phyloP scores from a whole-genome alignment of 2,888 invertebrate genomes.

The Incurvaria masculella region DNA sequence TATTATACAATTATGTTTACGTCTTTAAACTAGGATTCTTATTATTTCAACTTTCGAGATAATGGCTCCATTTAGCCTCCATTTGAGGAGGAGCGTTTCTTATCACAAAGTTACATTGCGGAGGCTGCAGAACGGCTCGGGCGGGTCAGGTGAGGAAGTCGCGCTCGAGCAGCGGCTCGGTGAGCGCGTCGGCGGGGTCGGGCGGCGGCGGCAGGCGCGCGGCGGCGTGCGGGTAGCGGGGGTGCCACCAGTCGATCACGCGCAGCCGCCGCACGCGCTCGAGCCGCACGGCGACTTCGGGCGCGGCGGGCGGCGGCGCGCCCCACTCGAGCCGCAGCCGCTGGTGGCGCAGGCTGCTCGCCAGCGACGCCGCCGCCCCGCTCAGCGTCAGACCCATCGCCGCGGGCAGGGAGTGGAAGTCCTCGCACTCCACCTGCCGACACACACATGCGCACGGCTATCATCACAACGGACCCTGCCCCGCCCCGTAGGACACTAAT shows the following conservation, averaged over 20 bases:
- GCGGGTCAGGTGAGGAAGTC: no score
- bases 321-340: constrained; percentile 50
- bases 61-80: no score
- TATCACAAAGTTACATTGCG: no score
- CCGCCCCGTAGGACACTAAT: no score
- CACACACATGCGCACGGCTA: no score
- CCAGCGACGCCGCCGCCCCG: constrained; percentile 49
- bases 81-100: no score
- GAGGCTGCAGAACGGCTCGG: no score
- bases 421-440: constrained; percentile 56
- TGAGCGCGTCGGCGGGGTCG: background rate
- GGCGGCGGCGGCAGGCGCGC: constrained; percentile 24
- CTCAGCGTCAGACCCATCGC: constrained; percentile 59
- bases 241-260: constrained; percentile 69
- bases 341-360: constrained; percentile 53
- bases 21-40: no score
- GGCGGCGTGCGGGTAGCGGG: constrained; percentile 37
- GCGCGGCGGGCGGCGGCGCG: constrained; percentile 21
- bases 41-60: no score
- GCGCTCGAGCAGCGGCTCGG: no score
- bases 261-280: constrained; percentile 49
- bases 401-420: constrained; percentile 54
- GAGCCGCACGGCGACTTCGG: constrained; percentile 39
- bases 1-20: no score
- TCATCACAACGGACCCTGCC: no score